These are phyloP conservation scores for Heliocidaris erythrogramma DNA, from an alignment of 35 echinoderm and acorn worm species.

Conservation along the genomic window DNA sequence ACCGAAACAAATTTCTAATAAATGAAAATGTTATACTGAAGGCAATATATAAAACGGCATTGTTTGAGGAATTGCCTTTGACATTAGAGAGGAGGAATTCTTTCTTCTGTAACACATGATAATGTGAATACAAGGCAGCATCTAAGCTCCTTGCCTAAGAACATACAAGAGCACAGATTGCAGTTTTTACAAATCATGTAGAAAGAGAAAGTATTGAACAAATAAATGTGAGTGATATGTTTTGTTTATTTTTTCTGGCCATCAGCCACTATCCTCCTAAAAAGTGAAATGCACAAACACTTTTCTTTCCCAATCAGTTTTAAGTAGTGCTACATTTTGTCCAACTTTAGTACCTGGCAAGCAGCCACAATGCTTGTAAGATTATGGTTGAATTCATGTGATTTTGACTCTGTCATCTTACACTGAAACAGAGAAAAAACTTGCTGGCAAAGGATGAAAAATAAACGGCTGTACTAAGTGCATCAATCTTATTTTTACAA, in stretches of 20 bases:
- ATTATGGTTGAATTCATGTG: background rate
- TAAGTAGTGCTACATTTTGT: background rate
- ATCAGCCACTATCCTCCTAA: background rate
- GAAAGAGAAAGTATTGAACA: background rate
- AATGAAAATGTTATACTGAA: background rate
- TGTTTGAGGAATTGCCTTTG: background rate
- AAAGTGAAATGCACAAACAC: background rate
- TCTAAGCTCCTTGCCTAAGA: background rate
- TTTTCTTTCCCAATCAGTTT: background rate
- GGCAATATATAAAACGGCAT: background rate
- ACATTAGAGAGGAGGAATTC: background rate
- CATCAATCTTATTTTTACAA: background rate
- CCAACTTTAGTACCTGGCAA: background rate
- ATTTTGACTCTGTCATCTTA: background rate
- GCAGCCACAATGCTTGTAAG: background rate
- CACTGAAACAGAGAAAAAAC: background rate
- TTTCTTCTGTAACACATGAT: background rate
- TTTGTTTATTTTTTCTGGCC: background rate
- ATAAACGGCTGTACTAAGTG: background rate
- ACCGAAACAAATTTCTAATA: background rate
- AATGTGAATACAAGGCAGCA: background rate
- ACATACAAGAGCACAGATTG: background rate
- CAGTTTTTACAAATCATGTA: background rate
- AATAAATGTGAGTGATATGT: background rate
- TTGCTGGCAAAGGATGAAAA: background rate